phyloP scores from a whole-genome alignment of 2,888 invertebrate species.

The Fabriciana adippe region DNA sequence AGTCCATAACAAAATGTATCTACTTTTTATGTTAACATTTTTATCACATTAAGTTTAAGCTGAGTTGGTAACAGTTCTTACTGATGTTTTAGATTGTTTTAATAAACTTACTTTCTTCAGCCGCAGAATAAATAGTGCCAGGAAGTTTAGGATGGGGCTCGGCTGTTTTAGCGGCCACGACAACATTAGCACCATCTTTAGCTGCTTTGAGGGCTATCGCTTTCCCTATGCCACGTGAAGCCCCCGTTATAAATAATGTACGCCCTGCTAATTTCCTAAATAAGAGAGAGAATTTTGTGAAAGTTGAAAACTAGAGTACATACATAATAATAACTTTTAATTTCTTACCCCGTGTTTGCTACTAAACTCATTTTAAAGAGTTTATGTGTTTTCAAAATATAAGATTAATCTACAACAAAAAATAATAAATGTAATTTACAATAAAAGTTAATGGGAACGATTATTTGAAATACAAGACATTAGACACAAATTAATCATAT shows the following conservation, averaged over 20 bases:
- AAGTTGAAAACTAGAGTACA: conserved; percentile 36
- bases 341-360: conserved; percentile 74
- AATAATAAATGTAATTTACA: conserved; percentile 2
- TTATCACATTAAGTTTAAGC: background rate
- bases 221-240: conserved; percentile 97
- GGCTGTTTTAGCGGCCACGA: conserved; percentile 95
- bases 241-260: conserved; percentile 97
- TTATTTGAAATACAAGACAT: background rate
- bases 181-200: conserved; percentile 94
- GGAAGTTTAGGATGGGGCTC: conserved; percentile 94
- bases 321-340: conserved; percentile 18
- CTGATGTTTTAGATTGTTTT: background rate
- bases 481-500: background rate
- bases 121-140: conserved; percentile 95
- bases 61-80: too few relatives aligned
- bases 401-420: background rate
- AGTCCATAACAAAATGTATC: conserved; percentile 36
- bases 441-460: background rate
- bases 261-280: conserved; percentile 87
- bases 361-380: conserved; percentile 73
- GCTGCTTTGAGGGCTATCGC: conserved; percentile 96
- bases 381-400: background rate
- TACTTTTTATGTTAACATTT: too few relatives aligned
- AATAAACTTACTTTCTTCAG: conserved; percentile 90
- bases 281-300: conserved; percentile 39